Evolutionary conservation across 30 jellyfish, hydroid and myxozoan species (phyloP).

Genomic region (Aurelia aurita complex sp. Pacific): DNA sequence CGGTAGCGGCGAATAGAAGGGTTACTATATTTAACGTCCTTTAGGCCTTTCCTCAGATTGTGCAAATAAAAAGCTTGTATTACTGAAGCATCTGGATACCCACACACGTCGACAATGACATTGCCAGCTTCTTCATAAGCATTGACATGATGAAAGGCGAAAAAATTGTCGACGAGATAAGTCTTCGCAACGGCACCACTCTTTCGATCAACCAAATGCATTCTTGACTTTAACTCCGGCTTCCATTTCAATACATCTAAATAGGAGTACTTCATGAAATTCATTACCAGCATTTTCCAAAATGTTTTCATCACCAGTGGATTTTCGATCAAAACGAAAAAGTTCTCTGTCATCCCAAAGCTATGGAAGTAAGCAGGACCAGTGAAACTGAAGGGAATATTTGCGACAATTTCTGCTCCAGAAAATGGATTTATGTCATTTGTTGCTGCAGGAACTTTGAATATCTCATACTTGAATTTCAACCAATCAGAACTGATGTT

Average conservation of each 20-base stretch:
- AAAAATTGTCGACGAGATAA: constrained; percentile 18
- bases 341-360: constrained; percentile 71
- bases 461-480: constrained; percentile 32
- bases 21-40: constrained; percentile 28
- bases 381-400: constrained; percentile 48
- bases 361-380: constrained; percentile 75
- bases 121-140: constrained; percentile 68
- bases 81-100: constrained; percentile 74
- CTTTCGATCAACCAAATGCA: constrained; percentile 67
- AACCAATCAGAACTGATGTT: constrained; percentile 25
- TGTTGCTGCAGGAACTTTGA: constrained; percentile 45
- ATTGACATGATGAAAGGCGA: constrained; percentile 77
- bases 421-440: constrained; percentile 26
- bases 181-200: constrained; percentile 55
- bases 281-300: constrained; percentile 54
- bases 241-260: constrained; percentile 78
- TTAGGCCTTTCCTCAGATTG: constrained; percentile 58
- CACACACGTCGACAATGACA: constrained; percentile 67
- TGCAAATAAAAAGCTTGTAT: constrained; percentile 56
- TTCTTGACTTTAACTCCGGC: constrained; percentile 51
- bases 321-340: constrained; percentile 65
- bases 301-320: constrained; percentile 38
- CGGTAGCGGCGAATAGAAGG: constrained; percentile 61
- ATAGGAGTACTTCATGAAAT: constrained; percentile 50
- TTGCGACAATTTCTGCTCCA: constrained; percentile 44